Base-by-base conservation (phyloP, 2,797 vertebrate species). In the Onychomys torridus region DNA sequence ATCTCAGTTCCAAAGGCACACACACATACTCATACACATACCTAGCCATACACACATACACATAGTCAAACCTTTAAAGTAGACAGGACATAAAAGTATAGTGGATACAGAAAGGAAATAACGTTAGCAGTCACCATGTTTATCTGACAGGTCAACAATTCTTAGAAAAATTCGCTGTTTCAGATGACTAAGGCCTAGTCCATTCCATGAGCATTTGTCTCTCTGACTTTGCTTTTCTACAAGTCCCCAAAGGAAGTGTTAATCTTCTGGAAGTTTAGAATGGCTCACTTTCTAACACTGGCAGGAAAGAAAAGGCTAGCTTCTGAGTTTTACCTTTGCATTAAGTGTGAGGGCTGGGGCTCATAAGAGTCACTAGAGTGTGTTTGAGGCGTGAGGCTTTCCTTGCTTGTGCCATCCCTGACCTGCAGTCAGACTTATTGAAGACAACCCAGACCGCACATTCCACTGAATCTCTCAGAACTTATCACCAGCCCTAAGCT, bases 161-260 rank as follows among this genome's bases (percentile, higher is more conserved):
- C 95, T 93, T 55, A 94, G 96, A 93, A 96, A 96, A 90, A 87
- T 75, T 59, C 57, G 6, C 52, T 25, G 34, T 65, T 93, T 93
- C 83, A 76, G 93, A 87, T 87, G 93, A 95, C 93, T 91, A 93
- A 94, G 79, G 52, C 34, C 77, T 49, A 25, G 29, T 73, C 77
- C 25, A 3, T 71, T 94, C 93, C 40, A 75, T 43, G 90, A 96
- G 79, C 63, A 89, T 76, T 43, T 93, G 46, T 92, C 46, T 94
- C 90, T 52, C 69, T 81, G 76, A 90, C 69, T 94, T 78, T 67
- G 78, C 59, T 77, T 89, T 95, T 86, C 83, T 55, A 90, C 59
- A 90, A 96, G 89, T 90, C 91, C 92, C 83, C 89, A 21, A 81
- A 89, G 85, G 79, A 94, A 96, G 96, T 73, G 86, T 91, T 90